Evolutionary conservation across 1,140 invertebrate genomes (phyloP), one percentile per base, ranked within the genome.

Genomic region (Adelges cooleyi): DNA sequence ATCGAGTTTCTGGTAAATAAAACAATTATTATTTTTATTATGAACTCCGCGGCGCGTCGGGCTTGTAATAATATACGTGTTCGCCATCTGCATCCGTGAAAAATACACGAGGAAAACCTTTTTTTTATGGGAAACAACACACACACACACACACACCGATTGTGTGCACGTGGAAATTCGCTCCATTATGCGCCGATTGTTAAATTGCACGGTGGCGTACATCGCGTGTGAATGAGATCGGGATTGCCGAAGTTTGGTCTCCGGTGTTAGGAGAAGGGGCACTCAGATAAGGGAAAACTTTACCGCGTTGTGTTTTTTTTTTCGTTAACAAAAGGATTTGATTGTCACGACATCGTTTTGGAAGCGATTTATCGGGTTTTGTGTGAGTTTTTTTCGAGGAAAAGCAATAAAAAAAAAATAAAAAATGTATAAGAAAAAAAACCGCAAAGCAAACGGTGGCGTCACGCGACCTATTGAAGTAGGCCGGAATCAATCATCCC

Each of bases 331-430:
- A 62, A 62, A 62, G 27, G 56, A 62, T 46, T 42, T 62, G 25
- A 62, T 62, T 62, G 56, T 62, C 56, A 62, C 42, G 56, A 62
- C 42, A 48, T 62, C 56, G 40, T 48, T 62, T 62, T 48, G 46
- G 25, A 33, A 46, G 18, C 56, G 56, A 62, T 62, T 62, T 62
- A 62, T 62, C 46, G 56, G 27, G 25, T 62, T 33, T 25, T 44
- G 15, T 44, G 42, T 44, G 22, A 17, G 27, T 59, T 33, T 56
- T 42, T 1, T 42, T 2, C 1, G 20, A 1, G 22, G 38, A 46
- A 62, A 29, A 44, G 5, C 10, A 25, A 23, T 42, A 40, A 46
- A 46, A 27, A 50, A 27, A 27, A 18, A 48, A 22, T 3, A 10
- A 48, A 48, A n/a, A n/a, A n/a, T n/a, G n/a, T n/a, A n/a, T n/a